phyloP scores from a whole-genome alignment of 2,888 invertebrate species.

The Lasioglossum vierecki region DNA sequence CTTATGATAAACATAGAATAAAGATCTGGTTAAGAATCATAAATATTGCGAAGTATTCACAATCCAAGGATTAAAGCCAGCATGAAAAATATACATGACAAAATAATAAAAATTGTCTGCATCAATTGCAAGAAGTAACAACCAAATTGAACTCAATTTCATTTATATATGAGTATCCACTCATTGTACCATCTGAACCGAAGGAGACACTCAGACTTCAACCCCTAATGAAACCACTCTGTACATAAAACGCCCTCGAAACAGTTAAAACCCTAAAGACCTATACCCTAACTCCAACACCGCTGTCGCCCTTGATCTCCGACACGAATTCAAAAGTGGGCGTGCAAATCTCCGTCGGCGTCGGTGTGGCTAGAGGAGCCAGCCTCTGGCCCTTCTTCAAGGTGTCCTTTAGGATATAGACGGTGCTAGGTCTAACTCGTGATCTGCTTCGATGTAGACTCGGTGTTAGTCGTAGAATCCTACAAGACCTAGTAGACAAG shows the following conservation, averaged over 20 bases:
- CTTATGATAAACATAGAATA: background rate
- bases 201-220: background rate
- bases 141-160: no score
- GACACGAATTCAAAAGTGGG: slow-evolving; percentile 78
- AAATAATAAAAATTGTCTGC: no score
- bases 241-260: background rate
- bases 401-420: slow-evolving; percentile 69
- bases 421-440: slow-evolving; percentile 65
- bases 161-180: background rate
- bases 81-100: background rate
- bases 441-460: slow-evolving; percentile 72
- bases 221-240: background rate
- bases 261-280: background rate
- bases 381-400: slow-evolving; percentile 66
- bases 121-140: no score
- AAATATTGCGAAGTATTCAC: no score
- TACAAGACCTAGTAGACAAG: slow-evolving; percentile 63
- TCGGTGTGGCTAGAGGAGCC: slow-evolving; percentile 77
- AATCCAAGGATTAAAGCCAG: no score
- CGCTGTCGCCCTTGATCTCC: slow-evolving; percentile 76
- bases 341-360: slow-evolving; percentile 80
- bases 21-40: background rate
- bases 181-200: background rate
- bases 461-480: slow-evolving; percentile 73
- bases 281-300: slow-evolving; percentile 77